These are phyloP conservation scores for Nerophis ophidion DNA, from an alignment of 2,113 vertebrate species.

Conservation along the genomic window DNA sequence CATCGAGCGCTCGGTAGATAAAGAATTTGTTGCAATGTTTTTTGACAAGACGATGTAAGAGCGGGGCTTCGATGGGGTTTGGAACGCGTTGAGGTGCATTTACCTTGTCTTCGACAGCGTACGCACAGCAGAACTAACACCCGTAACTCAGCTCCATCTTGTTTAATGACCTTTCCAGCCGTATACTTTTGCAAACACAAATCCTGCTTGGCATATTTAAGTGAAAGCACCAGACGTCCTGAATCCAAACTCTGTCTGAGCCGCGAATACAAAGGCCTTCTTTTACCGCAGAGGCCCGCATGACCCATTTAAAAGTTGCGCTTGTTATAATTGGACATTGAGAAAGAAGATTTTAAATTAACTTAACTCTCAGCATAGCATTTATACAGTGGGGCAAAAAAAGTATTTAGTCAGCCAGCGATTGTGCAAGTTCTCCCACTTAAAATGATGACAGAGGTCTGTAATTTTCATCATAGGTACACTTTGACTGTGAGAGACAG, in stretches of 20 bases:
- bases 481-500: too few relatives aligned
- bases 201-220: neutral
- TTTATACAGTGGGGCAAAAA: too few relatives aligned
- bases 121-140: neutral
- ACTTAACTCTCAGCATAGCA: too few relatives aligned
- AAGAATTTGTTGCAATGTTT: neutral
- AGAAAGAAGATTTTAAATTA: too few relatives aligned
- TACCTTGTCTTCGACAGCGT: neutral
- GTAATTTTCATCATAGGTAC: too few relatives aligned
- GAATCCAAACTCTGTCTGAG: neutral
- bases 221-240: slow-evolving; percentile 12
- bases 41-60: neutral
- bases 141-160: neutral
- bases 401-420: too few relatives aligned
- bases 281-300: slow-evolving; percentile 9
- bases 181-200: neutral
- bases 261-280: slow-evolving; percentile 6
- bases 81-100: neutral
- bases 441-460: too few relatives aligned
- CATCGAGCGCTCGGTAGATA: slow-evolving; percentile 16
- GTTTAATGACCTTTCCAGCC: neutral
- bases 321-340: too few relatives aligned
- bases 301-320: too few relatives aligned
- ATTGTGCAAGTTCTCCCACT: too few relatives aligned
- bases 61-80: neutral